These are phyloP conservation scores for Artemia franciscana DNA, from an alignment of 1,140 invertebrate species.

Conservation along the genomic window DNA sequence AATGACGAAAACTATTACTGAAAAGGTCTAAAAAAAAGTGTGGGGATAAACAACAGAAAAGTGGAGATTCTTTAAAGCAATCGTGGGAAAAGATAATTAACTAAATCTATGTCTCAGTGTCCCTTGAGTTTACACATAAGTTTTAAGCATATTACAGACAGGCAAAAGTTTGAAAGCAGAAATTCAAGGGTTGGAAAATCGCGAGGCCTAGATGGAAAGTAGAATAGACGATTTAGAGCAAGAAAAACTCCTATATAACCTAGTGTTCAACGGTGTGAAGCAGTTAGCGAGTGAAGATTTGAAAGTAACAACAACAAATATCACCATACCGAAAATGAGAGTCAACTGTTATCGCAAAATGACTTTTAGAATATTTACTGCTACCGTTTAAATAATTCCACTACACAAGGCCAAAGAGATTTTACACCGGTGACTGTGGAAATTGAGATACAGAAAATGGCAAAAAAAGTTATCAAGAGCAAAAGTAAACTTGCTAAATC, in stretches of 20 bases:
- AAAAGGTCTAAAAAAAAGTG: no score
- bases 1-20: no score
- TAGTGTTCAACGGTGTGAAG: not conserved
- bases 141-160: no score
- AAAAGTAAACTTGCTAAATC: not conserved
- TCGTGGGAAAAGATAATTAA: no score
- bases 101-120: no score
- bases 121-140: no score
- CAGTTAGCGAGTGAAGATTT: not conserved
- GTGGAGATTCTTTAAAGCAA: no score
- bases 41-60: no score
- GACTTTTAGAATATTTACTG: not conserved
- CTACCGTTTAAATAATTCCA: not conserved
- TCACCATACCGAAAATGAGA: not conserved
- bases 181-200: no score
- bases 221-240: not conserved
- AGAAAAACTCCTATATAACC: not conserved
- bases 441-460: not conserved
- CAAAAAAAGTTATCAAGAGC: not conserved
- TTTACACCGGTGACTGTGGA: not conserved
- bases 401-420: not conserved
- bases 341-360: not conserved
- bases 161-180: no score
- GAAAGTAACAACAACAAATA: not conserved
- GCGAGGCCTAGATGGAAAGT: not conserved